Base-by-base conservation (phyloP, 23 tunicate genomes). In the Oikopleura vanhoeffeni region DNA sequence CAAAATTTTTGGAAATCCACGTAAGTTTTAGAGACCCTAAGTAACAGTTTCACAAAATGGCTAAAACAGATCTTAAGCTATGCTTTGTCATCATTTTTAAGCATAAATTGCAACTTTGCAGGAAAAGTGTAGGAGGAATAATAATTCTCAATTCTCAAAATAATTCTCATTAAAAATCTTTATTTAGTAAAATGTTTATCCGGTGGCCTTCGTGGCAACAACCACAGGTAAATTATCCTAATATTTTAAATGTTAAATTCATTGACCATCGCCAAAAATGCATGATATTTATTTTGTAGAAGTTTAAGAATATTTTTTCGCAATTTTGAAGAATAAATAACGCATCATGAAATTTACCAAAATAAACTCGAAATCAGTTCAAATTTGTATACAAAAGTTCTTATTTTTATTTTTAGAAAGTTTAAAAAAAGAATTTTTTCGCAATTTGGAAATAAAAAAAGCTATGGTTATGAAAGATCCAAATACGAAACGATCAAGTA, bases 171-270 rank as follows among this genome's bases (percentile, higher is more conserved):
- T n/a, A n/a, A n/a, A n/a, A n/a, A n/a, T n/a, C n/a, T 84, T 57
- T 40, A 82, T 88, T 83, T 85, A 91, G 97, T 40, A 91, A 91
- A 85, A 89, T 91, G 92, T 91, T 91, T 41, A 86, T 91, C 39
- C 91, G 97, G 0, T 91, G 97, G 3, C 76, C 89, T 39, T 89
- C 89, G 40, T 85, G 91, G 91, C 97, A 76, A 91, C 97, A 0
- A 91, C 91, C 27, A 85, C 91, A 85, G 97, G 97, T 91, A 86
- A 88, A 84, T 39, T 40, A 4, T 33, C 67, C 40, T 27, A 33
- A 18, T 40, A 28, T 49, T 18, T 86, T 40, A 41, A 84, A 33
- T 39, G 38, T 41, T 39, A 27, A 57, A 57, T 38, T 33, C 82
- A 39, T 28, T 64, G 40, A 39, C 41, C 36, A 39, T 75, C 27